Percentiles rank a stretch among this genome's conserved stretches.
Evolutionary conservation across 2,797 vertebrate species (phyloP).

Genomic region (Poeciliopsis gracilis): DNA sequence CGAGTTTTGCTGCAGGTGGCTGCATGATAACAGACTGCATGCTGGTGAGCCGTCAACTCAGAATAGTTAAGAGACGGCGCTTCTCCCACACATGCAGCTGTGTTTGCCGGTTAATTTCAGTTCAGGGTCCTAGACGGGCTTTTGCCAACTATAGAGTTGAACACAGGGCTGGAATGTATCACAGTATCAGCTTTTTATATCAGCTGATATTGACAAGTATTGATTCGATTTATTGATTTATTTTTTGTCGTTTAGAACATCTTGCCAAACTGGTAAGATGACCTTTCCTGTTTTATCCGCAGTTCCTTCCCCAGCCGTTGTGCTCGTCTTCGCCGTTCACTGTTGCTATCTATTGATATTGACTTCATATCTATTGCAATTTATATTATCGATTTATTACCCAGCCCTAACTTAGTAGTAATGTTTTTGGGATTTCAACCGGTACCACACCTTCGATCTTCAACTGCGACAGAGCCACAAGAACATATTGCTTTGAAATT

Average conservation of each 20-base stretch:
- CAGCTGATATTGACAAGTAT: no score
- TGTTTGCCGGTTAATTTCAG: background rate
- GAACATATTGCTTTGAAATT: background rate
- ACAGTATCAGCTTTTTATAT: no score
- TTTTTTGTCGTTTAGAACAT: background rate
- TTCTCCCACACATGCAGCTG: background rate
- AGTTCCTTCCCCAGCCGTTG: no score
- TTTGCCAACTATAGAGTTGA: background rate
- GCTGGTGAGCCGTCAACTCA: background rate
- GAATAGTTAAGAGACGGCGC: background rate
- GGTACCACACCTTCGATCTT: background rate
- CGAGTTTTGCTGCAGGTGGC: background rate
- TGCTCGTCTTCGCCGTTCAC: no score
- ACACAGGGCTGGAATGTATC: no score
- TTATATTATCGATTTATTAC: no score
- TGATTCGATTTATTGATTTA: no score
- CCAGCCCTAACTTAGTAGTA: background rate
- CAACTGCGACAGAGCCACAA: background rate
- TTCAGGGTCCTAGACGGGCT: background rate
- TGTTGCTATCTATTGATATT: no score
- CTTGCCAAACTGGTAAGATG: background rate
- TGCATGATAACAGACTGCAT: background rate
- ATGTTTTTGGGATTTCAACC: background rate
- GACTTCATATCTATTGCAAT: no score
- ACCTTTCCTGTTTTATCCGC: no score